A percentile compares a stretch with the other conserved stretches of the same genome.
phyloP scores from a whole-genome alignment of 2,888 invertebrate species.

The Tipula unca region DNA sequence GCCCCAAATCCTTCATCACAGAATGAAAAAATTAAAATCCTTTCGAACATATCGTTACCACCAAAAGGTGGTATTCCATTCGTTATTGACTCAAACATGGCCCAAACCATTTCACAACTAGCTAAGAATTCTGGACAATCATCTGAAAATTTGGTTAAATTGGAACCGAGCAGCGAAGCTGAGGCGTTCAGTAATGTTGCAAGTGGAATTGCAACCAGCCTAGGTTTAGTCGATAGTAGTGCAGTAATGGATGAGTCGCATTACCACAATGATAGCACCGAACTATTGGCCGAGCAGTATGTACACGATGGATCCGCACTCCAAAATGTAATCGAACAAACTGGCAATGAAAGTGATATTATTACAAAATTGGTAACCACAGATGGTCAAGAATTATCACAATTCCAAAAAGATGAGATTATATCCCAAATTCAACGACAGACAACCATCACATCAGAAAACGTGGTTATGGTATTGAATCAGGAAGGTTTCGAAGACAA shows the following conservation, averaged over 20 bases:
- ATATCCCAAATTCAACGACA: conserved; percentile 40
- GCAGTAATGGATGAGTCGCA: conserved; percentile 27
- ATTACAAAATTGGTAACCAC: conserved; percentile 43
- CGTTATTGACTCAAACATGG: conserved; percentile 19
- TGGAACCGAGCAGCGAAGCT: conserved; percentile 44
- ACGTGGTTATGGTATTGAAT: conserved; percentile 40
- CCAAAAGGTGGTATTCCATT: conserved; percentile 28
- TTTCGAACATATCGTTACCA: conserved; percentile 40
- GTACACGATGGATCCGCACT: background rate
- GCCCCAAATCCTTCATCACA: conserved; percentile 32
- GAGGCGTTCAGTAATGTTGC: conserved; percentile 49
- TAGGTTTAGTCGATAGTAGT: conserved; percentile 48
- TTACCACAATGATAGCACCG: conserved; percentile 20
- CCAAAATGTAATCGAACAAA: conserved; percentile 24
- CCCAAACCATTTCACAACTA: conserved; percentile 28
- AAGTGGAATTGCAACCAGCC: conserved; percentile 49
- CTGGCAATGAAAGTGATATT: conserved; percentile 26
- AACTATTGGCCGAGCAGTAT: conserved; percentile 23
- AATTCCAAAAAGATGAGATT: conserved; percentile 40
- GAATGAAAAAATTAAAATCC: conserved; percentile 45
- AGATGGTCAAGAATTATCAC: conserved; percentile 42
- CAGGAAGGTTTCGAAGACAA: conserved; percentile 28
- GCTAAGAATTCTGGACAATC: conserved; percentile 26
- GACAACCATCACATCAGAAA: conserved; percentile 30
- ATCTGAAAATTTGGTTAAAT: background rate